Base-by-base conservation (phyloP, 2,797 vertebrate species). In the Phrynocephalus guinanensis region DNA sequence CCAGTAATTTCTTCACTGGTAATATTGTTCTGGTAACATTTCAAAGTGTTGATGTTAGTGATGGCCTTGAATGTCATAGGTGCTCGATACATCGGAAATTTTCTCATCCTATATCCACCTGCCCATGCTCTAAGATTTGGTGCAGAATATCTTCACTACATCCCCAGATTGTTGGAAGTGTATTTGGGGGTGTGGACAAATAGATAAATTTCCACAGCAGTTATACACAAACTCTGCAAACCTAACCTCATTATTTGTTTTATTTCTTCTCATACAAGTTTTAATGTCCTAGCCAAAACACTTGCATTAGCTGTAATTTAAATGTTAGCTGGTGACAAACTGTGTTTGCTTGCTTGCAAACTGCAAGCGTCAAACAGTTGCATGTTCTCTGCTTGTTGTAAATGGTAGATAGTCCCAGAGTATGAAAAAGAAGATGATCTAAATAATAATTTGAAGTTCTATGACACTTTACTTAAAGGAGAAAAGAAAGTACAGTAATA, bases 401-500 rank as follows among this genome's bases (percentile, higher is more conserved):
- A 90, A 92, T 89, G 90, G 76, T 67, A 86, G 6, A 52, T 88
- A 79, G 89, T 91, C n/a, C 66, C 79, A 91, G 81, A 76, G 63
- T 87, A 72, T 86, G 92, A 90, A 90, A 75, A 88, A 9, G 26
- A 85, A 87, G 79, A 90, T 7, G 79, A 90, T 7, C 75, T 84
- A 92, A 93, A 80, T 92, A 87, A 90, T 84, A 90, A 85, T 86
- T 89, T 92, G 83, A 84, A 81, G 90, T 79, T 84, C 87, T 90
- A 48, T 80, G 63, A 76, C 88, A 83, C 79, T 94, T 93, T 86
- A 77, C 91, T 91, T 93, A 84, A 84, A 68, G 52, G 71, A 90
- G 92, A 73, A 83, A 89, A 87, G 92, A 83, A 78, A 90, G 92
- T 79, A 84, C 85, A 88, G 91, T 89, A 92, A 92, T 94, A 94